Base-by-base conservation (phyloP, 2,113 vertebrate species). In the Tupaia chinensis region DNA sequence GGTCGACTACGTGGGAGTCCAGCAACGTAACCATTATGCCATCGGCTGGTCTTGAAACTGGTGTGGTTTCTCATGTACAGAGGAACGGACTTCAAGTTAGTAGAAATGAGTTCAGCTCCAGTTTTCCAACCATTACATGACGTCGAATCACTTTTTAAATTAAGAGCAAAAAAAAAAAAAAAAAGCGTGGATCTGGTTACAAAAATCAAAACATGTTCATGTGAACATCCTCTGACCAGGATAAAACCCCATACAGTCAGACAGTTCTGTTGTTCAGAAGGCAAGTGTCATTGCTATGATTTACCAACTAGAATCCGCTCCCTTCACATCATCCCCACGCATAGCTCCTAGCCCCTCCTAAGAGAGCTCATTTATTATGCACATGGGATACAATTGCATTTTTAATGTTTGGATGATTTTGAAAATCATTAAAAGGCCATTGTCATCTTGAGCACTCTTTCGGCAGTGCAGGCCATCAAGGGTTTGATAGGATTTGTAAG, bases 381-480 rank as follows among this genome's bases (percentile, higher is more conserved):
- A 3, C 32, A 2, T 10, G 14, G 69, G 76, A 61, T 23, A 69
- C 81, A 74, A 72, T 32, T 94, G 65, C 17, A 16, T 0, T 96
- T 93, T 88, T 95, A 60, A 85, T 72, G 77, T 77, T 94, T 76
- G 9, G 34, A 8, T 23, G 70, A 90, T 89, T 98, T 86, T 90
- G 96, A 65, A 96, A 95, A 95, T 87, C 17, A 96, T 95, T 96
- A 88, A 82, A 90, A 96, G 89, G 91, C 97, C 58, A 95, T 34
- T 61, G 89, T 66, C 16, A 34, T 56, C 15, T 91, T 32, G 95
- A 98, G 95, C 20, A 70, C 16, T 11, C 4, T 79, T 34, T 97
- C 77, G 74, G 82, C 97, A 87, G 94, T 17, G 88, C 5, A 83
- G 29, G 82, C 86, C 65, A 78, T 56, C 69, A 88, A 93, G 95